Evolutionary conservation across 2,888 invertebrate genomes (phyloP).

Genomic region (Eupithecia centaureata): DNA sequence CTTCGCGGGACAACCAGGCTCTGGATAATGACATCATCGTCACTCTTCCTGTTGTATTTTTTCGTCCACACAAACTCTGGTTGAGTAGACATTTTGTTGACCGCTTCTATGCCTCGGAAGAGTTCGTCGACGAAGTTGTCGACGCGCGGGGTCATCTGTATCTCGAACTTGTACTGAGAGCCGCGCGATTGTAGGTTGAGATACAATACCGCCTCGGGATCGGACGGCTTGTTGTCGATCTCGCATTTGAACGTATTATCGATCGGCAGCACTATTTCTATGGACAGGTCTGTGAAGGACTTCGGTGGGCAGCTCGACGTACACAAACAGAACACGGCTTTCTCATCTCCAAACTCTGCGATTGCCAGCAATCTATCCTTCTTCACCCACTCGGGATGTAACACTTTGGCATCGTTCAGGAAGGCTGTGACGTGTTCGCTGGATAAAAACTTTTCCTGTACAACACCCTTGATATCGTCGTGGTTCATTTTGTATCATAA

Average conservation of each 20-base stretch:
- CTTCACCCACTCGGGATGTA: slow-evolving; percentile 77
- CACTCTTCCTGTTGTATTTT: slow-evolving; percentile 81
- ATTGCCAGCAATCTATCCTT: slow-evolving; percentile 77
- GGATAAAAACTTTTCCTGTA: slow-evolving; percentile 79
- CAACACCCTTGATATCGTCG: slow-evolving; percentile 76
- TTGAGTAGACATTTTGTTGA: slow-evolving; percentile 71
- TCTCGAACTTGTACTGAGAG: slow-evolving; percentile 79
- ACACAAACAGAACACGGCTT: slow-evolving; percentile 79
- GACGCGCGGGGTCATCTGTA: slow-evolving; percentile 84
- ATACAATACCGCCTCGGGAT: slow-evolving; percentile 78
- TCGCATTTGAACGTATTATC: slow-evolving; percentile 91
- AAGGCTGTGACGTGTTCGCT: slow-evolving; percentile 78
- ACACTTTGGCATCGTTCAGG: slow-evolving; percentile 75
- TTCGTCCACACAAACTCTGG: slow-evolving; percentile 85
- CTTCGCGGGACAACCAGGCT: slow-evolving; percentile 67
- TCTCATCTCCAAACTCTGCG: slow-evolving; percentile 80
- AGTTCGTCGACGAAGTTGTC: slow-evolving; percentile 90
- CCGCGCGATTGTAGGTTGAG: slow-evolving; percentile 77
- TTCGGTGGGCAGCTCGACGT: slow-evolving; percentile 86
- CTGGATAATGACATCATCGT: slow-evolving; percentile 68
- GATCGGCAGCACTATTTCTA: slow-evolving; percentile 92
- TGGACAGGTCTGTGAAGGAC: slow-evolving; percentile 89
- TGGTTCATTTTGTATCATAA: slow-evolving; percentile 72
- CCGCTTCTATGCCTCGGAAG: slow-evolving; percentile 88
- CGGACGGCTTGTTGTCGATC: slow-evolving; percentile 86